A percentile compares a stretch with the other conserved stretches of the same genome.
Evolutionary conservation across 2,888 invertebrate species (phyloP).

Genomic region (Ectropis crepuscularia): DNA sequence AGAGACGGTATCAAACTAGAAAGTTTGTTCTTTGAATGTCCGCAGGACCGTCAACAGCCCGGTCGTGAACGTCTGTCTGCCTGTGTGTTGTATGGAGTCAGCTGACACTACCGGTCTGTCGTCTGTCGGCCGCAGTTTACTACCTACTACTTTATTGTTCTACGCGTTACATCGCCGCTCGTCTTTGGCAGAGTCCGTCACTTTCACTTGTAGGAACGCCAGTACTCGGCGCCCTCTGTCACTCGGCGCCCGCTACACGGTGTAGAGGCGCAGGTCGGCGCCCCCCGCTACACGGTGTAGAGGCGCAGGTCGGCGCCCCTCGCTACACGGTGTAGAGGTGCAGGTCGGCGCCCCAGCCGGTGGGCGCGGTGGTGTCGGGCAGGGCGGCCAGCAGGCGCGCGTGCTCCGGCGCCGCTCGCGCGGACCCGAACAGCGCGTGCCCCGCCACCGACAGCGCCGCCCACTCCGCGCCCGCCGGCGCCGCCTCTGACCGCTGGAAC

Average conservation of each 20-base stretch:
- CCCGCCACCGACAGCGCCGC: conserved; percentile 82
- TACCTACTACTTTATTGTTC: no score
- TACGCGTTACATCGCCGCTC: no score
- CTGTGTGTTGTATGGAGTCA: no score
- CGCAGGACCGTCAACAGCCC: no score
- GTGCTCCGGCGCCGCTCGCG: conserved; percentile 79
- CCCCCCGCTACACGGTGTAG: conserved; percentile 88
- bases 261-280: conserved; percentile 86
- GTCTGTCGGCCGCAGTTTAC: no score
- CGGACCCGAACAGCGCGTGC: conserved; percentile 83
- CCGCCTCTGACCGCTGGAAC: conserved; percentile 22
- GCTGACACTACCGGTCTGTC: no score
- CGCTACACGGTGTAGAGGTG: conserved; percentile 68
- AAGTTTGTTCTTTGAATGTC: no score
- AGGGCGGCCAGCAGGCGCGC: conserved; percentile 83
- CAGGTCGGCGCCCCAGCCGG: conserved; percentile 89
- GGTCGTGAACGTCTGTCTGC: no score
- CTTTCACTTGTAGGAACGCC: no score
- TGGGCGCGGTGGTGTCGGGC: conserved; percentile 87
- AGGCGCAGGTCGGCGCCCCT: conserved; percentile 78
- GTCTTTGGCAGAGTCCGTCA: no score
- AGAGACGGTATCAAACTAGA: no score
- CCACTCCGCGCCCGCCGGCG: conserved; percentile 27
- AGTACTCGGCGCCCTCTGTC: neutral
- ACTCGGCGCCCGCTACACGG: conserved; percentile 5